A percentile compares a stretch with the other conserved stretches of the same genome.
phyloP scores from a whole-genome alignment of 2,797 vertebrate genomes.

The Hephaestus fuliginosus region DNA sequence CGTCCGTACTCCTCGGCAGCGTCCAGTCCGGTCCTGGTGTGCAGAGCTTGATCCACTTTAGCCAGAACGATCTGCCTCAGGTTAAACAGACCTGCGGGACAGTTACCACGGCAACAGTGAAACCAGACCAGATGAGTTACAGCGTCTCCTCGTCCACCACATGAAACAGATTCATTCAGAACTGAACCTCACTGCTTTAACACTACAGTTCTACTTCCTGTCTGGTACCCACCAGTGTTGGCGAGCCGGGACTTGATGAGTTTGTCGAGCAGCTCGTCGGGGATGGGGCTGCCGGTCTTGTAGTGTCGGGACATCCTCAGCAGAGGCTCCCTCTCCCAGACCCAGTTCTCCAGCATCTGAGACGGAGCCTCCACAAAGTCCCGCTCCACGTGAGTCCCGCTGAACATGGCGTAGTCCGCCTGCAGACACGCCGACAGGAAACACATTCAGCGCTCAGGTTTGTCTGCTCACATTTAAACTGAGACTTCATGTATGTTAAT shows the following conservation, averaged over 20 bases:
- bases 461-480: too few species aligned
- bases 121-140: not conserved
- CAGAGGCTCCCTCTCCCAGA: slow-evolving; percentile 96
- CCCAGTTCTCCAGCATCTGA: slow-evolving; percentile 99
- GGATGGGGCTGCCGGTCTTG: slow-evolving; percentile 87
- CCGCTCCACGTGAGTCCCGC: slow-evolving; percentile 95
- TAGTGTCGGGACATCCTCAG: slow-evolving; percentile 95
- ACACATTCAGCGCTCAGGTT: too few species aligned
- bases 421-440: slow-evolving; percentile 57
- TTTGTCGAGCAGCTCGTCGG: slow-evolving; percentile 91
- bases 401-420: slow-evolving; percentile 98
- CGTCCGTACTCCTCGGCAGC: slow-evolving; percentile 90
- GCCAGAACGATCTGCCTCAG: slow-evolving; percentile 96
- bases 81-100: slow-evolving; percentile 92
- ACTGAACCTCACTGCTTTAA: too few species aligned
- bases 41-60: slow-evolving; percentile 95
- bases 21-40: slow-evolving; percentile 89
- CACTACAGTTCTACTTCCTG: not conserved
- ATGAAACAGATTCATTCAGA: not conserved
- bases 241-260: slow-evolving; percentile 96
- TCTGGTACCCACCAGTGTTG: slow-evolving; percentile 89
- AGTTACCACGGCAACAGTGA: not conserved
- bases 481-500: too few species aligned
- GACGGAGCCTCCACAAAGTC: slow-evolving; percentile 98
- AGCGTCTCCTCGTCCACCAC: too few species aligned